Evolutionary conservation across 2,113 vertebrate genomes (phyloP).

Genomic region (Callopanchax toddi): DNA sequence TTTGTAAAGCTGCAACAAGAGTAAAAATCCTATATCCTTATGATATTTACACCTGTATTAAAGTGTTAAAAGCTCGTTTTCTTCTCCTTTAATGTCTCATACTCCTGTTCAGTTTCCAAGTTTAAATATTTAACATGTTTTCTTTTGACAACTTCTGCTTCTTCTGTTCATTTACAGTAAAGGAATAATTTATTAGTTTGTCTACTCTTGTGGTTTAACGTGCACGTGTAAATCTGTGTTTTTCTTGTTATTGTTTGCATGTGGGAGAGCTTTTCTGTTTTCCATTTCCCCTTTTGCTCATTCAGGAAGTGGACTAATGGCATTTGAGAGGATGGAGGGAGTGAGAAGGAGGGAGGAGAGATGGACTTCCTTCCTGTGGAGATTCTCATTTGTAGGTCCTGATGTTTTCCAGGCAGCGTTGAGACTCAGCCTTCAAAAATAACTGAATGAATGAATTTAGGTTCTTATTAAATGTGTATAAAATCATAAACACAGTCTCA

Average conservation of each 20-base stretch:
- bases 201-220: slow-evolving; percentile 8
- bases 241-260: not conserved
- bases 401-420: slow-evolving; percentile 51
- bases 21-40: not conserved
- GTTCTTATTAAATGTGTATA: too few species aligned
- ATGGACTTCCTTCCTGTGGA: slow-evolving; percentile 69
- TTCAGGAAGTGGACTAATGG: slow-evolving; percentile 92
- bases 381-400: slow-evolving; percentile 63
- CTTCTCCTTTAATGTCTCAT: not conserved
- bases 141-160: slow-evolving; percentile 9
- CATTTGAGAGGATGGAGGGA: slow-evolving; percentile 79
- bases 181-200: slow-evolving; percentile 22
- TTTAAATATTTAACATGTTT: not conserved
- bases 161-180: slow-evolving; percentile 5
- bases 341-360: slow-evolving; percentile 73
- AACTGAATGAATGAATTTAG: too few species aligned
- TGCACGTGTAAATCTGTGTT: slow-evolving; percentile 10
- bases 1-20: not conserved
- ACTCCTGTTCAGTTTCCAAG: not conserved
- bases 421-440: slow-evolving; percentile 22
- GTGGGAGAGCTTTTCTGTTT: slow-evolving; percentile 47
- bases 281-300: slow-evolving; percentile 66
- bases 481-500: too few species aligned
- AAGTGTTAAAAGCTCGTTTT: slow-evolving; percentile 43
- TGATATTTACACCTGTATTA: too few species aligned